phyloP scores from a whole-genome alignment of 2,888 invertebrate species.

The Anoplius nigerrimus region DNA sequence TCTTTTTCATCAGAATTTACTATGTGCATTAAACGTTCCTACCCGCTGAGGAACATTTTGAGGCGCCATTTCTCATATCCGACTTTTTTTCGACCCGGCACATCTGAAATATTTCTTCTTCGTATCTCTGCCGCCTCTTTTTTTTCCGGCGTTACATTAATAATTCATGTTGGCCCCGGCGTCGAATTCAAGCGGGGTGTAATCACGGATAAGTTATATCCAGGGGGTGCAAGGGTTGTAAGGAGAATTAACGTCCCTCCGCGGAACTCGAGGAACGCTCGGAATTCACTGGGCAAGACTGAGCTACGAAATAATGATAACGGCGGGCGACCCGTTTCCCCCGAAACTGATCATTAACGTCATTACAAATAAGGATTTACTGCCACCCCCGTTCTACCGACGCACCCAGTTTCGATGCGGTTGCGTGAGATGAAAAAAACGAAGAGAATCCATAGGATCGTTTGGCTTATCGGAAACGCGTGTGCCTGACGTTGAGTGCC shows the following conservation, averaged over 20 bases:
- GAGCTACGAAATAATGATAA: constrained; percentile 38
- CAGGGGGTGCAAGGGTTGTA: constrained; percentile 37
- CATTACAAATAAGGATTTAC: not conserved
- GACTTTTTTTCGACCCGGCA: constrained; percentile 3
- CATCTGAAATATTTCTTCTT: constrained; percentile 13
- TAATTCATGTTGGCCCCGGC: constrained; percentile 48
- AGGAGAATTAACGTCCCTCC: constrained; percentile 50
- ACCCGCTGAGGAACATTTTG: no score
- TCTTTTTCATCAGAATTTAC: no score
- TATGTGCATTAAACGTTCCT: no score
- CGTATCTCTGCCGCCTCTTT: constrained; percentile 18
- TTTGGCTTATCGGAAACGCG: no score
- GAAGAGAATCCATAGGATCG: no score
- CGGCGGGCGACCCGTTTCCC: constrained; percentile 18
- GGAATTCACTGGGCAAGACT: constrained; percentile 36
- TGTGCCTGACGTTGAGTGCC: no score
- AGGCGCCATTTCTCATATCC: constrained; percentile 1
- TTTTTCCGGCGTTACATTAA: constrained; percentile 36
- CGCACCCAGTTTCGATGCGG: not conserved
- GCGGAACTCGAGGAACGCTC: constrained; percentile 35
- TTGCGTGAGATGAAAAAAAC: no score
- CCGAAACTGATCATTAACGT: constrained; percentile 28
- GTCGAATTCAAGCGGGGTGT: constrained; percentile 47
- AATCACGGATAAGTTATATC: constrained; percentile 53
- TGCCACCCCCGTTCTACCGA: not conserved